phyloP scores from a whole-genome alignment of 2,113 vertebrate species.

The Labrus mixtus region DNA sequence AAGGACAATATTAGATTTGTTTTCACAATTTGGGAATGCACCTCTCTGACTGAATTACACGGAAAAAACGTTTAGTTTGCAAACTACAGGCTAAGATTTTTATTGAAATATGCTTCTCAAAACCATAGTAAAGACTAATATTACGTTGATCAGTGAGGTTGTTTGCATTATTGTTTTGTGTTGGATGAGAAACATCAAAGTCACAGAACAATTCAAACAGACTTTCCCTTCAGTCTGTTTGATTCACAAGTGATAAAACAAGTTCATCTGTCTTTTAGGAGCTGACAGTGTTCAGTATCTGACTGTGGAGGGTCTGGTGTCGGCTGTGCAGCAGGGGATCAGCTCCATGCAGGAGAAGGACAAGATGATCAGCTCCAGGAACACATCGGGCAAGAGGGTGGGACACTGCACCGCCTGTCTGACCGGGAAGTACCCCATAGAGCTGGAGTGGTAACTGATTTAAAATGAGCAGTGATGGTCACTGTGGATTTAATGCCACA shows the following conservation, averaged over 20 bases:
- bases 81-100: no score
- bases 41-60: no score
- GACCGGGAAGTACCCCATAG: slow-evolving; percentile 94
- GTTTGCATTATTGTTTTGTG: no score
- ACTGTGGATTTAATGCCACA: not conserved
- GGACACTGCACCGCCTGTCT: slow-evolving; percentile 96
- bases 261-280: slow-evolving; percentile 75
- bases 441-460: slow-evolving; percentile 91
- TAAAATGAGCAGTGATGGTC: not conserved
- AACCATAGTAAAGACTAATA: no score
- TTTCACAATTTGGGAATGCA: no score
- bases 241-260: not conserved
- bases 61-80: no score
- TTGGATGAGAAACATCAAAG: no score
- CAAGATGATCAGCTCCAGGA: slow-evolving; percentile 77
- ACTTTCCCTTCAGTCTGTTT: no score
- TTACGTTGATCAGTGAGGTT: no score
- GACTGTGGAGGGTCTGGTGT: slow-evolving; percentile 93
- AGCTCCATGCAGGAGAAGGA: slow-evolving; percentile 77
- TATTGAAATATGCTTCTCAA: no score
- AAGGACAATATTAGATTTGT: no score
- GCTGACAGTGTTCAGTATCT: slow-evolving; percentile 95
- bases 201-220: no score
- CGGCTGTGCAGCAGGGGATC: slow-evolving; percentile 92
- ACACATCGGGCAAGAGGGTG: slow-evolving; percentile 66